Evolutionary conservation across 1,140 invertebrate genomes (phyloP), one percentile per base, ranked within the genome.

Genomic region (Ericerus pela): DNA sequence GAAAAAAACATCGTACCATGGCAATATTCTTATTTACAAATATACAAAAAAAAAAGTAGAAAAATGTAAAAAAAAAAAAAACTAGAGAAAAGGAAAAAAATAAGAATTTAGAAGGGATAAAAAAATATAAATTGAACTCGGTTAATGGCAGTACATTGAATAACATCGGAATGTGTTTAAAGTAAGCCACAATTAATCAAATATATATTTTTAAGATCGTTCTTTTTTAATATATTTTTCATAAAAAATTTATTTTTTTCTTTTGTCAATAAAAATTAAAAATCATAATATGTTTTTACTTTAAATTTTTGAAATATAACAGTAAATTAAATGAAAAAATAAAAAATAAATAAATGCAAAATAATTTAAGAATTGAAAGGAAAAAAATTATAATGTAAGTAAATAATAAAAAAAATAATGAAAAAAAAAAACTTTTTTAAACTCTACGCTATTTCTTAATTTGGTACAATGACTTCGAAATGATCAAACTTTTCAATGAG

Each of bases 391-490:
- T 8, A 33, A 33, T 10, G 30, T 10, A 33, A 33, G 30, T 10
- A 33, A 33, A n/a, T 10, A n/a, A 33, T 10, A 33, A 33, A 33
- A 33, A 33, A 10, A 33, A 33, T 33, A 33, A 33, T 10, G 8
- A 8, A 47, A 47, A 47, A 47, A 47, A 18, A 47, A 47, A 47
- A 47, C 41, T 41, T 24, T 47, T 47, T 24, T 47, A 24, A 47
- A 47, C 20, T 24, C 26, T 22, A 22, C 41, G 22, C 41, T 47
- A 47, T 22, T 24, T 24, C 41, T 47, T 47, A 47, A 47, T 8
- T 14, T 47, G 41, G 41, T 47, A 47, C 41, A 47, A 47, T 47
- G 41, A 47, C 41, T 47, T 47, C 41, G 16, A n/a, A 22, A 24
- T 47, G 41, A 47, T 47, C 41, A 24, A 14, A 16, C 20, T 2